Base-by-base conservation (phyloP, 2,888 invertebrate species). In the Petrolisthes cinctipes region DNA sequence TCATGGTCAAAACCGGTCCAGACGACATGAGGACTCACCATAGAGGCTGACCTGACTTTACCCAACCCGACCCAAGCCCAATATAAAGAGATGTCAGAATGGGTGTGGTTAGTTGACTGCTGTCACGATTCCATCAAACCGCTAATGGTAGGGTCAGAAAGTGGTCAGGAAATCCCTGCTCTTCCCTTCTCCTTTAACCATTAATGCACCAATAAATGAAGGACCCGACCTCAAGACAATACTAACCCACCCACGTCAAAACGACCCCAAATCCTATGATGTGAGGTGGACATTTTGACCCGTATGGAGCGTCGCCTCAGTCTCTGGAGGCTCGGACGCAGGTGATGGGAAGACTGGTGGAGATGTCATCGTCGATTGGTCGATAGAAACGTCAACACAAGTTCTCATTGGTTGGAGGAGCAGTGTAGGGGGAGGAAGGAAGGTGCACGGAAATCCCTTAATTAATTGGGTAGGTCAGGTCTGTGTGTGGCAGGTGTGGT, bases 131-230 rank as follows among this genome's bases (percentile, higher is more conserved):
- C 82, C 86, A 86, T 82, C 61, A 53, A 9, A 20, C 1, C 66
- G 14, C 76, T 82, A 86, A 82, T 82, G 82, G 76, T 73, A 20
- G 82, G 82, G 79, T 82, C 66, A 86, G 82, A 37, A 37, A 37
- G 37, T 37, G 37, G 86, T 86, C 86, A 86, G 86, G 86, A 86
- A 82, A 86, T 86, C 86, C 82, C 82, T 20, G 53, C 61, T 78
- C 82, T 84, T 61, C 82, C 61, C 6, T 51, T 78, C 20, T 82
- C 75, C 86, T 75, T 68, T 53, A 66, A 17, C 76, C 86, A 86
- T 82, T 86, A 76, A 86, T 81, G 51, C 66, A 76, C 86, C 86
- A 86, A 82, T 82, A 86, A 86, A 86, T 82, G 86, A 86, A 75
- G 76, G 57, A 17, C 37, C 56, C 71, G 23, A 20, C 61, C 57